Evolutionary conservation across 2,113 vertebrate species (phyloP).

Genomic region (Lagopus leucura): DNA sequence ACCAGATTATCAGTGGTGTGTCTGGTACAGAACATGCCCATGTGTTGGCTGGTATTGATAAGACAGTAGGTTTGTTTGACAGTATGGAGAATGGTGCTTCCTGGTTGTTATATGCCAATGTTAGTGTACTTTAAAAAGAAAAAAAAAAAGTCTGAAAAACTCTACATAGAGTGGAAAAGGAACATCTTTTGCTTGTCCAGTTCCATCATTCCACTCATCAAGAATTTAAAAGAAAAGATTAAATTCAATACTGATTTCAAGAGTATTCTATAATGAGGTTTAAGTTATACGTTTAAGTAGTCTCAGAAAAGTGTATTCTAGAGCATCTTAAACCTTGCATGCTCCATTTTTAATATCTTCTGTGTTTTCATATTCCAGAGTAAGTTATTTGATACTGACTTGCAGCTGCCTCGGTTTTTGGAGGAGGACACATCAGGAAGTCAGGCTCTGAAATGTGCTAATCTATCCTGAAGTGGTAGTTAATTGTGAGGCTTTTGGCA

Average conservation of each 20-base stretch:
- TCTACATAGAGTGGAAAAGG: neutral
- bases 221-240: neutral
- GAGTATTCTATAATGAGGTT: neutral
- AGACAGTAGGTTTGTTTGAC: neutral
- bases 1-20: neutral
- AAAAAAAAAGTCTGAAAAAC: neutral
- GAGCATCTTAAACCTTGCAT: neutral
- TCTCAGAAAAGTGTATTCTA: neutral
- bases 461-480: neutral
- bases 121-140: accelerated
- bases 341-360: neutral
- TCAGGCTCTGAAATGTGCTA: neutral
- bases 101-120: neutral
- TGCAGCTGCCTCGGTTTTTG: neutral
- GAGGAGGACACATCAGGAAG: neutral
- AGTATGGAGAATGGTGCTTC: neutral
- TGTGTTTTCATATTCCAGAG: neutral
- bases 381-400: neutral
- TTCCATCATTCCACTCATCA: neutral
- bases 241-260: neutral
- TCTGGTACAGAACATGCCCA: neutral
- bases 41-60: neutral
- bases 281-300: neutral
- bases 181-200: neutral
- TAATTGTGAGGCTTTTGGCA: conserved; percentile 34